Conservation (phyloP, 37 sponge, comb jelly and placozoan species). For the Geodia barretti region DNA sequence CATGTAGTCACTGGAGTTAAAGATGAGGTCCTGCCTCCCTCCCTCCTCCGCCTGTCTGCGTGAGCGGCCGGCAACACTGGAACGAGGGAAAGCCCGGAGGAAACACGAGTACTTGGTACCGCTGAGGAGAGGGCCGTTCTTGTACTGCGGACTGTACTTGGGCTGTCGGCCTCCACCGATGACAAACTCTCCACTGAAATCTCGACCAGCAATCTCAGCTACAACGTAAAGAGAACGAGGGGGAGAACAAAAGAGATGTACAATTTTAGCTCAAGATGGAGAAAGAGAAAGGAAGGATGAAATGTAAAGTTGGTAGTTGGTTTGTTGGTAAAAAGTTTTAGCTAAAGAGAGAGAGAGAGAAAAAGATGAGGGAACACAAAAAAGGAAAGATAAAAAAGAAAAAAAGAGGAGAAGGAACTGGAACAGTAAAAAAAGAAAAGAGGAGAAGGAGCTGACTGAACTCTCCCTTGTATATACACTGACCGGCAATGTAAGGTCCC, state of each 20-base stretch:
- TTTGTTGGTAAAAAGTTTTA: constrained; percentile 1
- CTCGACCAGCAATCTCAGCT: constrained; percentile 16
- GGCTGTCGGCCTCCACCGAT: constrained; percentile 3
- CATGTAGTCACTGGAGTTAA: constrained; percentile 20
- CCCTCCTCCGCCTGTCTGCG: neutral
- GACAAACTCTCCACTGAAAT: neutral
- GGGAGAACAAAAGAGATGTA: too few species aligned
- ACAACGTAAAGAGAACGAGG: constrained; percentile 9
- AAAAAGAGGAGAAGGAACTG: too few species aligned
- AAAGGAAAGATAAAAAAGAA: neutral
- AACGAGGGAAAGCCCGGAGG: constrained; percentile 29
- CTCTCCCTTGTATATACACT: too few species aligned
- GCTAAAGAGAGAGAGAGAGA: neutral
- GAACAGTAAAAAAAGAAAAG: neutral
- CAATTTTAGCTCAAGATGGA: too few species aligned
- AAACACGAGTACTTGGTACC: constrained; percentile 9
- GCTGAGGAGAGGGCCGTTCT: neutral
- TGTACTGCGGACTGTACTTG: neutral
- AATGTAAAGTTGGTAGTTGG: neutral
- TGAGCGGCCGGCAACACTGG: neutral
- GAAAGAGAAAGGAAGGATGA: neutral
- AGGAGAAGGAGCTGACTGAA: constrained; percentile 1
- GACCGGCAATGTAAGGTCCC: neutral
- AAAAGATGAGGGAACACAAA: too few species aligned
- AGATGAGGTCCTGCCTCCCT: constrained; percentile 11